A percentile compares a stretch with the other conserved stretches of the same genome.
phyloP scores from a whole-genome alignment of 1,140 invertebrate genomes.

The Micrasema longulum region DNA sequence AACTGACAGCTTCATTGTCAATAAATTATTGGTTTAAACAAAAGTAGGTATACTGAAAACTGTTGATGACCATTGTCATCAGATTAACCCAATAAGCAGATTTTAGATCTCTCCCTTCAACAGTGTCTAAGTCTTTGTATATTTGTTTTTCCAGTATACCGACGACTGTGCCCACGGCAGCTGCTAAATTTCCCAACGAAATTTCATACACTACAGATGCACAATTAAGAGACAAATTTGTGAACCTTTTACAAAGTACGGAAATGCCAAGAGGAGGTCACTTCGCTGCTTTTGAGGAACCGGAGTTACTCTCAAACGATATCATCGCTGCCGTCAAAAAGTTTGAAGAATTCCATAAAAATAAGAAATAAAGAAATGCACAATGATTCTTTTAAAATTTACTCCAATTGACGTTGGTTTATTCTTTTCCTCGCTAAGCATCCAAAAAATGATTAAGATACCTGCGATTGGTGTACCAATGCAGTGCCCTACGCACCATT shows the following conservation, averaged over 20 bases:
- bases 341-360: constrained; percentile 53
- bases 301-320: constrained; percentile 77
- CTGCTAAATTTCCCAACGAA: constrained; percentile 75
- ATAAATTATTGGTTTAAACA: too few species aligned
- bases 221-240: constrained; percentile 71
- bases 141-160: constrained; percentile 69
- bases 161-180: constrained; percentile 73
- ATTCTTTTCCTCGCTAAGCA: too few species aligned
- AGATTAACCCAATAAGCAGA: too few species aligned
- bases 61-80: too few species aligned
- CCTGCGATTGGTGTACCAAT: too few species aligned
- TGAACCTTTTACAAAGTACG: constrained; percentile 74
- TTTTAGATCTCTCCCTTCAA: too few species aligned
- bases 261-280: constrained; percentile 80
- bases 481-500: too few species aligned
- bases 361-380: constrained; percentile 35
- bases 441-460: too few species aligned
- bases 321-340: constrained; percentile 60
- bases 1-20: too few species aligned
- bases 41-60: too few species aligned
- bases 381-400: not conserved
- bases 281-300: constrained; percentile 87
- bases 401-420: not conserved
- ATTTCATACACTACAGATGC: constrained; percentile 70
- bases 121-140: too few species aligned